Evolutionary conservation across 2,888 invertebrate genomes (phyloP).

Genomic region (Ormyrus labotus): DNA sequence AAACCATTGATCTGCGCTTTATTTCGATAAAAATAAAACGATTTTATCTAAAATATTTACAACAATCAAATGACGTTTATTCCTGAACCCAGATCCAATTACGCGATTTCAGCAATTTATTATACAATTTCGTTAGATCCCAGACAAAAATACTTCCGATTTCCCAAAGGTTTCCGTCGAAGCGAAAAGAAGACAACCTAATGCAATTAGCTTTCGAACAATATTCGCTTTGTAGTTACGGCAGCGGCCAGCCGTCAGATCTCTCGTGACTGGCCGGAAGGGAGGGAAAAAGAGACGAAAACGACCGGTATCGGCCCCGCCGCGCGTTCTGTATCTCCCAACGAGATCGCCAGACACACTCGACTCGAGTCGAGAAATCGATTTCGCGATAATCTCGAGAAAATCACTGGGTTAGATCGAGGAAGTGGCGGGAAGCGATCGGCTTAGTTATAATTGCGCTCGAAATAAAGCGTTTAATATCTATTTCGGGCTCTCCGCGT

Average conservation of each 20-base stretch:
- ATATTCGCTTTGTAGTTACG: slow-evolving; percentile 65
- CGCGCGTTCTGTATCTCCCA: slow-evolving; percentile 66
- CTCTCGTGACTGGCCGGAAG: slow-evolving; percentile 39
- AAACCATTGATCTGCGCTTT: too few species aligned
- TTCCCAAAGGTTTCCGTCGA: too few species aligned
- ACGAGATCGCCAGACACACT: slow-evolving; percentile 67
- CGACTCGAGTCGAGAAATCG: slow-evolving; percentile 62
- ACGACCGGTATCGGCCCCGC: slow-evolving; percentile 55
- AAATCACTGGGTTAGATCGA: slow-evolving; percentile 31
- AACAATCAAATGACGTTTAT: too few species aligned
- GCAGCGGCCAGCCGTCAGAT: slow-evolving; percentile 59
- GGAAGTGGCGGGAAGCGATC: slow-evolving; percentile 16
- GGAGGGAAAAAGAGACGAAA: slow-evolving; percentile 35
- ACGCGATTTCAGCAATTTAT: too few species aligned
- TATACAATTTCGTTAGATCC: too few species aligned
- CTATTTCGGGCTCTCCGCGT: too few species aligned
- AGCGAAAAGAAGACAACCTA: slow-evolving; percentile 54
- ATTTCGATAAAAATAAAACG: too few species aligned
- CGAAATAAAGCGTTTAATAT: too few species aligned
- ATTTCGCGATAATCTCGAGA: slow-evolving; percentile 44
- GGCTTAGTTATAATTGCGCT: too few species aligned
- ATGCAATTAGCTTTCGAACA: slow-evolving; percentile 67
- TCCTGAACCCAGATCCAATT: too few species aligned
- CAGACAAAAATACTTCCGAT: too few species aligned
- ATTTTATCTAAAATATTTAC: too few species aligned